phyloP scores from a whole-genome alignment of 30 jellyfish, hydroid and myxozoan genomes.

The Phacellophora camtschatica region DNA sequence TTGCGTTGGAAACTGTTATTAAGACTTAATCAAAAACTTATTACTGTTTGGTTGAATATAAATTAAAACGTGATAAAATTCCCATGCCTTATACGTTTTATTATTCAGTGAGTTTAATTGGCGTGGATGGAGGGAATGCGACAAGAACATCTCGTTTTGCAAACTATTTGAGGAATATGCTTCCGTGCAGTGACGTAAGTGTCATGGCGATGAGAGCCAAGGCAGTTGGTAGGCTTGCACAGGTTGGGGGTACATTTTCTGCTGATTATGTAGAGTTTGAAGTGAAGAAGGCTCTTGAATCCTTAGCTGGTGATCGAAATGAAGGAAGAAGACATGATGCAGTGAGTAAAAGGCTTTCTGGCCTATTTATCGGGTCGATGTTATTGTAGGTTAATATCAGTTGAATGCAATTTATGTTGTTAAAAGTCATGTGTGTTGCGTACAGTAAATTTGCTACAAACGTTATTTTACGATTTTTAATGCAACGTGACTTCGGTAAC shows the following conservation, averaged over 20 bases:
- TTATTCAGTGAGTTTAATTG: slow-evolving; percentile 71
- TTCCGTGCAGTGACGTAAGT: slow-evolving; percentile 86
- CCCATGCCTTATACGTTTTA: too few species aligned
- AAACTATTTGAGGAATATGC: slow-evolving; percentile 85
- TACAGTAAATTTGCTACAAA: too few species aligned
- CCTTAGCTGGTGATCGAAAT: slow-evolving; percentile 80
- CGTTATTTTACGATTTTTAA: too few species aligned
- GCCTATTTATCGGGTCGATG: too few species aligned
- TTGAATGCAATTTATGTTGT: too few species aligned
- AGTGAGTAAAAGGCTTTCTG: slow-evolving; percentile 49
- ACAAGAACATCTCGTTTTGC: slow-evolving; percentile 93
- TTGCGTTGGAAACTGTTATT: too few species aligned
- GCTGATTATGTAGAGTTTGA: slow-evolving; percentile 96
- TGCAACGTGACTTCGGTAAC: too few species aligned
- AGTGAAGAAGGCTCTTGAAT: slow-evolving; percentile 85
- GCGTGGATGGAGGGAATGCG: slow-evolving; percentile 96
- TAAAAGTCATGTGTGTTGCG: too few species aligned
- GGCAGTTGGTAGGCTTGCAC: slow-evolving; percentile 92
- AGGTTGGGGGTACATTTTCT: slow-evolving; percentile 92
- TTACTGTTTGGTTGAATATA: too few species aligned
- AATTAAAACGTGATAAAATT: too few species aligned
- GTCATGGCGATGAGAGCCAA: slow-evolving; percentile 92
- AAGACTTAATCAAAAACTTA: too few species aligned
- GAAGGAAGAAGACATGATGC: slow-evolving; percentile 97
- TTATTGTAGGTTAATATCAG: too few species aligned